Evolutionary conservation across 2,888 invertebrate species (phyloP), one percentile per base, ranked within the genome.

Genomic region (Cetonia aurata): DNA sequence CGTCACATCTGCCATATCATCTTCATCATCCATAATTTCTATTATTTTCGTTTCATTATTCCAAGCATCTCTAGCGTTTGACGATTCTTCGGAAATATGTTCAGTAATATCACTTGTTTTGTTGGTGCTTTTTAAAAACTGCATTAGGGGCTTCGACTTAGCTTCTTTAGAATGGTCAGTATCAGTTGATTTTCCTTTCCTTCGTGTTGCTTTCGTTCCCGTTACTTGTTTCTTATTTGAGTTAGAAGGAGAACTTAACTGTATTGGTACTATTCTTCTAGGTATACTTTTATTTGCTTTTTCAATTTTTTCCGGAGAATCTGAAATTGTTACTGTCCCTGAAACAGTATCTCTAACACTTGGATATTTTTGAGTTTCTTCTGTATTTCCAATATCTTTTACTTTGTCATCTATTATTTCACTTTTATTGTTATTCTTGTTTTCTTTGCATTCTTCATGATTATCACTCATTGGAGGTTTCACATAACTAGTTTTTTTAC

Each of bases 21-120:
- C 59, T 10, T 69, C 59, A 15, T 48, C 37, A 10, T 57, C 52
- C 31, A 44, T 56, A 37, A 37, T 31, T 17, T 56, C 46, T 13
- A 48, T 41, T 52, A 17, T 69, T 41, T 69, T n/a, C 12, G 68
- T 60, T 12, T 73, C 72, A 59, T 69, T 73, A 15, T 69, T 71
- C 79, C 79, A 80, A 19, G 79, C 77, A 73, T 80, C 79, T 73
- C 77, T 73, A 8, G 79, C 79, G 57, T 75, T 75, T 2, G 62
- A 65, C 3, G 53, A 65, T 66, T 78, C 79, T 60, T 77, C 78
- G 31, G 74, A 31, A 46, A 70, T 66, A 46, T 25, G 56, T 67
- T 37, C 48, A 10, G 33, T 42, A 13, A 33, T 13, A 9, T 52
- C 53, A 8, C 46, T 52, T 48, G 42, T 25, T 42, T 67, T 62